These are phyloP conservation scores for Discoglossus pictus DNA, from an alignment of 2,797 vertebrate genomes.

Conservation along the genomic window DNA sequence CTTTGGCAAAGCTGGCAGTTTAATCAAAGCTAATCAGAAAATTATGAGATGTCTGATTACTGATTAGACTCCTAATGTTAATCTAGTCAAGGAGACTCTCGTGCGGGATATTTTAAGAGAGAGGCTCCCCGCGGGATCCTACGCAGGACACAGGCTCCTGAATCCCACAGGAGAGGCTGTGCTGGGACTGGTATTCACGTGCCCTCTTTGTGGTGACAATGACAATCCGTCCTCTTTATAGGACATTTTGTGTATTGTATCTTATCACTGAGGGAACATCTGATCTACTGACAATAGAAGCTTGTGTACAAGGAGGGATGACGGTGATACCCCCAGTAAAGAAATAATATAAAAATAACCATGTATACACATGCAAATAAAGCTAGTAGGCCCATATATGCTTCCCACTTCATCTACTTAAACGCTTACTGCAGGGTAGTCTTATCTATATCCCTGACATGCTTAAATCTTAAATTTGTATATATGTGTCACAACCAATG, in stretches of 20 bases:
- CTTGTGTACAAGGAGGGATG: too few relatives aligned
- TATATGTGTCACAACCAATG: too few relatives aligned
- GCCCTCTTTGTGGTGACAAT: neutral
- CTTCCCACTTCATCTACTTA: too few relatives aligned
- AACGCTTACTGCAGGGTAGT: too few relatives aligned
- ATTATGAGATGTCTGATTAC: slow-evolving; percentile 84
- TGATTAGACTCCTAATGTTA: slow-evolving; percentile 85
- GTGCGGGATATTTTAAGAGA: slow-evolving; percentile 74
- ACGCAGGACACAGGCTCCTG: slow-evolving; percentile 25
- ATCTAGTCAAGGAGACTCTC: slow-evolving; percentile 80
- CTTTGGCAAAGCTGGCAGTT: slow-evolving; percentile 69
- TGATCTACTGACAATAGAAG: too few relatives aligned
- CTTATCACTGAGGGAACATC: too few relatives aligned
- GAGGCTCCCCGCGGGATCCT: slow-evolving; percentile 51
- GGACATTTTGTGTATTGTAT: neutral
- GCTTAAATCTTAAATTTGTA: too few relatives aligned
- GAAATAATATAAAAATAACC: too few relatives aligned
- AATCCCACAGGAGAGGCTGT: slow-evolving; percentile 3
- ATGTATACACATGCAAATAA: too few relatives aligned
- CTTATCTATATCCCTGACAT: too few relatives aligned
- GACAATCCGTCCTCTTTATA: neutral
- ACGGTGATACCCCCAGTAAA: too few relatives aligned
- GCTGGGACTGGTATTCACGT: neutral
- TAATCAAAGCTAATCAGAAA: slow-evolving; percentile 85
- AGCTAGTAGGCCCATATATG: too few relatives aligned